These are phyloP conservation scores for Bryconaethiops microstoma DNA, from an alignment of 2,797 vertebrate genomes.

Conservation along the genomic window DNA sequence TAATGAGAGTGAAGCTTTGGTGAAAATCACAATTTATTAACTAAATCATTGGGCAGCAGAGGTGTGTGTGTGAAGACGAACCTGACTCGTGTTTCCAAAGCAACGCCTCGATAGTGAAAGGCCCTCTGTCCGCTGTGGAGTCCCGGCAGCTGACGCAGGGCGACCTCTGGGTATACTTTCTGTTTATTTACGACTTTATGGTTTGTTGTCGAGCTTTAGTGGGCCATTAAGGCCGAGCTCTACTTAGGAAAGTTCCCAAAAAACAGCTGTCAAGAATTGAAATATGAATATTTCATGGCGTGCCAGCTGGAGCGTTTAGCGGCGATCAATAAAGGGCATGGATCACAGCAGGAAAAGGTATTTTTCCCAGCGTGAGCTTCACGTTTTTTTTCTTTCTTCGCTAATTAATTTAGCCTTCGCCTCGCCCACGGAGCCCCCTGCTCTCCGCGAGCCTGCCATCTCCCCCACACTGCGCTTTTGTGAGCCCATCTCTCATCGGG, in stretches of 20 bases:
- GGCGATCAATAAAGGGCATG: conserved; percentile 73
- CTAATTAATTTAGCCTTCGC: conserved; percentile 73
- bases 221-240: conserved; percentile 53
- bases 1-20: no score
- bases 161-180: neutral
- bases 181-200: conserved; percentile 47
- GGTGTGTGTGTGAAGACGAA: neutral
- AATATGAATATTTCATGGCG: conserved; percentile 74
- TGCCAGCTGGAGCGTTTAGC: conserved; percentile 77
- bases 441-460: conserved; percentile 36
- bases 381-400: conserved; percentile 59
- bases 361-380: conserved; percentile 73
- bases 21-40: no score
- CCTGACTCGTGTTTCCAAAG: no score
- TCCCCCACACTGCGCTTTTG: conserved; percentile 40
- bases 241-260: conserved; percentile 56
- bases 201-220: conserved; percentile 50
- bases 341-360: conserved; percentile 71
- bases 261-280: conserved; percentile 71
- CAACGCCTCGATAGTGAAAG: neutral
- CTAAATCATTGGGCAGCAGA: no score
- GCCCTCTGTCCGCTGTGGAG: neutral
- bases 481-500: conserved; percentile 16
- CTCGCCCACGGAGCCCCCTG: conserved; percentile 64
- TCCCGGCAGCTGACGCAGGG: neutral